Base-by-base conservation (phyloP, 64 coral and sea anemone species). In the Catalaphyllia jardinei region DNA sequence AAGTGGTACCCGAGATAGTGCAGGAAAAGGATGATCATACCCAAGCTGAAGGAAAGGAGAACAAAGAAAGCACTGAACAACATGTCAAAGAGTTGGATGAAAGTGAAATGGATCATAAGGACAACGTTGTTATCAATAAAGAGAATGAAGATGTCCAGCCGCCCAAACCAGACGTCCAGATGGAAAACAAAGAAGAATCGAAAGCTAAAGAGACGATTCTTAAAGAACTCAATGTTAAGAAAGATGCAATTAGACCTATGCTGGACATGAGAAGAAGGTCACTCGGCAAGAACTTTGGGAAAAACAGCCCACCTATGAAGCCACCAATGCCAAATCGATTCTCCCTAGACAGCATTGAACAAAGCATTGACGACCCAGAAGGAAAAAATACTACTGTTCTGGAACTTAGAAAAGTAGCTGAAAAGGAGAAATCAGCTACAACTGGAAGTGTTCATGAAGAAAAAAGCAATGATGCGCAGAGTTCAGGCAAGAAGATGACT, bases 1-100 rank as follows among this genome's bases (percentile, higher is more conserved):
- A 60, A 11, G 46, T 71, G n/a, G 42, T 29, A 80, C 4, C 42
- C 42, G 42, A 46, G 42, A 46, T 46, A 46, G 42, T 46, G 42
- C 42, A 46, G 42, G 77, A 86, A 86, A 63, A 78, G 77, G 82
- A 72, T 24, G 63, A 71, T 57, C 54, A 57, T 15, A 57, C 15
- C 54, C 9, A 57, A 15, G 2, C 54, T 57, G 12, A 57, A 57
- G 15, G 54, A 16, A 9, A 57, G 54, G 2, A 57, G 15, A 57
- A 16, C 54, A 12, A 57, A 57, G 63, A 71, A 13, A 52, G 22
- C 19, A 28, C 52, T 42, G 16, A 62, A 78, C 74, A 57, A 57
- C 54, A 57, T 14, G 15, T 57, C 12, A 57, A 57, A 57, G 54
- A 13, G 10, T 57, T 57, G 54, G 52, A 49, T 12, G 57, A 46